These are phyloP conservation scores for Nephila pilipes DNA, from an alignment of 1,140 invertebrate genomes.

Conservation along the genomic window DNA sequence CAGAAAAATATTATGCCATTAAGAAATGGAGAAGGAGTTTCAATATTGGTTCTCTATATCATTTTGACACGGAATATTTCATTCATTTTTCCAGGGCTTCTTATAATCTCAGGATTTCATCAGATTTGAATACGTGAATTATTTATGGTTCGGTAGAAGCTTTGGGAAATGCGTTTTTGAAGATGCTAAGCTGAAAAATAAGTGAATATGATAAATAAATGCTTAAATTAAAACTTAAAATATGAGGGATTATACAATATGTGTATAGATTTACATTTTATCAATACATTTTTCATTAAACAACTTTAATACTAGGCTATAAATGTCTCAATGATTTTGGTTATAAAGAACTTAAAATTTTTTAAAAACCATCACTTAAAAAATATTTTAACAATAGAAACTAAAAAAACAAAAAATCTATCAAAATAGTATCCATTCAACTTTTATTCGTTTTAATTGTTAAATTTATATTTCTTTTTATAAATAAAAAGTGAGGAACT, in stretches of 20 bases:
- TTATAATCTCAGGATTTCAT: neutral
- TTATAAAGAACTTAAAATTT: no score
- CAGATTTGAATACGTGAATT: neutral
- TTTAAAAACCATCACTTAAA: no score
- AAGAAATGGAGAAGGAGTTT: slow-evolving; percentile 14
- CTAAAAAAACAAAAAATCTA: no score
- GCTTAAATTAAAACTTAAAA: neutral
- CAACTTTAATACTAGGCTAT: no score
- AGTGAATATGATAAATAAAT: neutral
- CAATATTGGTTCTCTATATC: neutral
- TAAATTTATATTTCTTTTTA: no score
- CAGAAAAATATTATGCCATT: neutral
- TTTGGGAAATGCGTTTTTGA: neutral
- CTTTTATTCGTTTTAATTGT: no score
- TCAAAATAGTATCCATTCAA: no score
- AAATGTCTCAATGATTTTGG: no score
- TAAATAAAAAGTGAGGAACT: no score
- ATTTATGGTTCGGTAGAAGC: neutral
- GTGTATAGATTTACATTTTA: neutral
- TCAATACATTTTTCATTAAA: neutral
- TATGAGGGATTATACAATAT: neutral
- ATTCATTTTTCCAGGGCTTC: neutral
- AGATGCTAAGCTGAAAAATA: neutral
- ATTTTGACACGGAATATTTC: neutral
- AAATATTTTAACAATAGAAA: no score